Evolutionary conservation across 1,140 invertebrate species (phyloP), one percentile per base, ranked within the genome.

Genomic region (Cryptotermes secundus): DNA sequence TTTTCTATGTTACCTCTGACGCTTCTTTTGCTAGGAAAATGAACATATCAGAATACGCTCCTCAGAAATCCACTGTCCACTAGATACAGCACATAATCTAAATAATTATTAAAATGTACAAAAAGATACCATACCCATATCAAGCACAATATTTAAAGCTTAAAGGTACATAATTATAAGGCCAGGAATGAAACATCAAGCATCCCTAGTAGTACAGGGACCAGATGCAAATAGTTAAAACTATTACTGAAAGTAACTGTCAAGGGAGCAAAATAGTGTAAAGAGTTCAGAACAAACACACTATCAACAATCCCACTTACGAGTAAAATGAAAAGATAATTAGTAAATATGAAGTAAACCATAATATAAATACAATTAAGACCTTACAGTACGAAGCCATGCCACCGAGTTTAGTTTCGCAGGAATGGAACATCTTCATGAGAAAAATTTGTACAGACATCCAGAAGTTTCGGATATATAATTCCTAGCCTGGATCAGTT

Each of bases 151-250:
- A 65, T 16, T 83, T 65, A 83, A 65, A 83, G 36, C 72, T 83
- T 36, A 83, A 53, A 26, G 81, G 81, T 38, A 34, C 49, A n/a
- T 26, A 36, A 83, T 79, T n/a, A 72, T 53, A 26, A 49, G 83
- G 49, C 22, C 26, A 83, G 83, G 83, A 83, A 83, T 83, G 83
- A 83, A 83, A 83, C 83, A 65, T 79, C 35, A 81, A 49, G 38
- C 34, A 83, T 72, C 59, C 59, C 83, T 36, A 83, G 83, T n/a
- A n/a, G n/a, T 14, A 83, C 22, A 59, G 34, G 79, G 59, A 35
- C 38, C 72, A 83, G n/a, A 83, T 16, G 45, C 6, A 1, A 72
- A 3, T 7, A 31, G 6, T 72, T 49, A 31, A 72, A 31, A 72
- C 26, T 6, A 72, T 6, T 26, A 14, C 7, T 72, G 31, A 72